These are phyloP conservation scores for Passerculus sandwichensis DNA, from an alignment of 2,797 vertebrate genomes.

Conservation along the genomic window DNA sequence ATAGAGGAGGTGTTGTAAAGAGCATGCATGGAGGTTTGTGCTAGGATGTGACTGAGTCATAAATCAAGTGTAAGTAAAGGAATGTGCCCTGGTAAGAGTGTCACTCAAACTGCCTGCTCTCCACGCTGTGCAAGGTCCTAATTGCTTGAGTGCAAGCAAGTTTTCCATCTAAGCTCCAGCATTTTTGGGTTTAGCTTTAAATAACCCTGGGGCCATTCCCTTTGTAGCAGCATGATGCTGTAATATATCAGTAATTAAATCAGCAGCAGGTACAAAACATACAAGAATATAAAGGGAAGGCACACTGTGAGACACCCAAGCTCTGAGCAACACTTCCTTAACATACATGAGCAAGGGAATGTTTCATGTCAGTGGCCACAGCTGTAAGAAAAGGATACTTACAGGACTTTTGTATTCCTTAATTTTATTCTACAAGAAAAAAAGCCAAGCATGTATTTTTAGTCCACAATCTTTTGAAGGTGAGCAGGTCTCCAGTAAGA, in stretches of 20 bases:
- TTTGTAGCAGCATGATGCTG: background rate
- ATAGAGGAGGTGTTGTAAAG: background rate
- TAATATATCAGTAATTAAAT: background rate
- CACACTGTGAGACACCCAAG: background rate
- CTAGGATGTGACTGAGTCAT: background rate
- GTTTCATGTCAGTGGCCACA: background rate
- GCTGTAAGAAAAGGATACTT: background rate
- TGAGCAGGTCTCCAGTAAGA: background rate
- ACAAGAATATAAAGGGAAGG: background rate
- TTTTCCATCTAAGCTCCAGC: background rate
- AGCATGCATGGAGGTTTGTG: background rate
- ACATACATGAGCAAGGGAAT: fast-evolving
- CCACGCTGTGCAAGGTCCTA: background rate
- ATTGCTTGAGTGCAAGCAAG: background rate
- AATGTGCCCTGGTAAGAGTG: background rate
- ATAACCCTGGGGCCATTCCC: background rate
- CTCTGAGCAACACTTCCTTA: background rate
- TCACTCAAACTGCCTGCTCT: background rate
- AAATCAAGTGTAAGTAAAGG: background rate
- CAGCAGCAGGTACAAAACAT: background rate
- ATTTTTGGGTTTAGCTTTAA: background rate
- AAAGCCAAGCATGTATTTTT: background rate
- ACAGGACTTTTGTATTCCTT: background rate
- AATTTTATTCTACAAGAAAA: background rate
- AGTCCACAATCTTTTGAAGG: background rate